phyloP scores from a whole-genome alignment of 2,113 vertebrate species.

The Poeciliopsis prolifica region DNA sequence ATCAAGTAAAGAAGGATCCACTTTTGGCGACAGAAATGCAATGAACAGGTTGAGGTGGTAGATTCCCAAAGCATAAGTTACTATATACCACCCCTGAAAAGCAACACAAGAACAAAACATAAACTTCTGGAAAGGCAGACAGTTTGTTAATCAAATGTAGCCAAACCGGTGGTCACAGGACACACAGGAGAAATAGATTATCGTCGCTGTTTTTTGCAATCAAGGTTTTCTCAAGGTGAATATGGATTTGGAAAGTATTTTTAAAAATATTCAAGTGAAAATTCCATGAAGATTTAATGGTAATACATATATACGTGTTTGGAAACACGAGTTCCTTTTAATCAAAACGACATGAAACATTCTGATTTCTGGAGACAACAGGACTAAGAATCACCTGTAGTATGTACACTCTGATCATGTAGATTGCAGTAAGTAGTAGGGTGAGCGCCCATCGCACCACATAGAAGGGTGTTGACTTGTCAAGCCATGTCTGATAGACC shows the following conservation, averaged over 20 bases:
- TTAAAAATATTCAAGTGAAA: background rate
- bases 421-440: slow-evolving; percentile 89
- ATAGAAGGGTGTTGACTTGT: slow-evolving; percentile 96
- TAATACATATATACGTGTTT: background rate
- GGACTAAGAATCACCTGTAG: slow-evolving; percentile 84
- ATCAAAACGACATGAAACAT: background rate
- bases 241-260: background rate
- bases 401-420: slow-evolving; percentile 99
- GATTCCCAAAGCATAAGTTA: slow-evolving; percentile 86
- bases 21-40: slow-evolving; percentile 86
- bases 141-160: background rate
- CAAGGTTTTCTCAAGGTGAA: background rate
- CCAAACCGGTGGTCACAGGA: background rate
- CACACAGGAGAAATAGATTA: background rate
- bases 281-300: background rate
- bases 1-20: slow-evolving; percentile 84
- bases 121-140: background rate
- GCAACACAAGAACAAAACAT: slow-evolving; percentile 35
- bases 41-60: slow-evolving; percentile 87
- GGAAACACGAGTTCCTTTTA: background rate
- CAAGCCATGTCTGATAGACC: slow-evolving; percentile 98
- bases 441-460: slow-evolving; percentile 90
- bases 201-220: no score
- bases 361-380: background rate
- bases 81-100: slow-evolving; percentile 85